Percentiles rank a stretch among this genome's conserved stretches.
Evolutionary conservation across 2,113 vertebrate species (phyloP).

Genomic region (Clinocottus analis): DNA sequence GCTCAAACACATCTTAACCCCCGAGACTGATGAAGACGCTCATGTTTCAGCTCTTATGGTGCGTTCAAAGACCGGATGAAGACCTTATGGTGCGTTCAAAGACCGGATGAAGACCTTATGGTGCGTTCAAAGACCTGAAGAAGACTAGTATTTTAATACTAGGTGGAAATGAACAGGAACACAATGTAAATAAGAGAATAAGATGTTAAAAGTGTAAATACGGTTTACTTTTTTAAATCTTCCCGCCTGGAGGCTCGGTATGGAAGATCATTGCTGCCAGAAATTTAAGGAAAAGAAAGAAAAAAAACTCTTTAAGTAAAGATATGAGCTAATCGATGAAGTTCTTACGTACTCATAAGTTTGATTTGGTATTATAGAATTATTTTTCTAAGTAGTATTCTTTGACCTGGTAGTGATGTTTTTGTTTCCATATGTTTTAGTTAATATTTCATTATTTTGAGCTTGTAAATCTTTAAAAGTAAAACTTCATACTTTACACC

Average conservation of each 20-base stretch:
- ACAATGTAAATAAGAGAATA: conserved; percentile 75
- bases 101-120: too few species aligned
- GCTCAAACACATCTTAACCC: background rate
- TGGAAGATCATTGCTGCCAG: conserved; percentile 34
- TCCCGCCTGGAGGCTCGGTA: too few species aligned
- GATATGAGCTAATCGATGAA: background rate
- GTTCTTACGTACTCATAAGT: too few species aligned
- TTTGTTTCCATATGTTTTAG: background rate
- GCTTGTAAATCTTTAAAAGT: background rate
- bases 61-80: too few species aligned
- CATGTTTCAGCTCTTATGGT: background rate
- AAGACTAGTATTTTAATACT: background rate
- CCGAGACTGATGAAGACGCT: background rate
- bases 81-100: too few species aligned
- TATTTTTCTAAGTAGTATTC: background rate
- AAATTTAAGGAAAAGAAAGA: background rate
- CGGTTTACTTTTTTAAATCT: conserved; percentile 46
- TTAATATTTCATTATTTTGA: background rate
- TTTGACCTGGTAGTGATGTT: background rate
- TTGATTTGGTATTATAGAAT: background rate
- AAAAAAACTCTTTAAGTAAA: background rate
- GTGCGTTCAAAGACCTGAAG: background rate
- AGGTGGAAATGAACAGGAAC: conserved; percentile 50
- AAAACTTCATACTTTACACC: background rate
- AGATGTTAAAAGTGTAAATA: conserved; percentile 75